These are phyloP conservation scores for Heliconius himera DNA, from an alignment of 1,140 invertebrate species.

Conservation along the genomic window DNA sequence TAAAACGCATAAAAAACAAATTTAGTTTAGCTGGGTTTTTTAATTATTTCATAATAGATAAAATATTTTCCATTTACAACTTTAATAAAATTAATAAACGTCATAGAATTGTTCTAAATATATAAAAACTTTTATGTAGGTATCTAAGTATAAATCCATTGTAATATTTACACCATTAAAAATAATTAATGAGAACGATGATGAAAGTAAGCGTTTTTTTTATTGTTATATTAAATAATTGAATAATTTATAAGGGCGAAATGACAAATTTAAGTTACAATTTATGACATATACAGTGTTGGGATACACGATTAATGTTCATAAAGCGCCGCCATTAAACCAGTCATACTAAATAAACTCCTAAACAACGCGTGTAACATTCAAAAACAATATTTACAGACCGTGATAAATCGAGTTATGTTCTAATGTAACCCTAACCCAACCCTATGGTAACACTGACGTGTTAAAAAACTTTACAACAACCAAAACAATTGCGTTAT, in stretches of 20 bases:
- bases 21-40: too few species aligned
- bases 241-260: conserved; percentile 32
- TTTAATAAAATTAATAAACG: too few species aligned
- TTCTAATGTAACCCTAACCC: conserved; percentile 53
- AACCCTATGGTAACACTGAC: conserved; percentile 52
- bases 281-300: conserved; percentile 50
- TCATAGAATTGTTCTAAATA: too few species aligned
- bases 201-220: not conserved
- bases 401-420: conserved; percentile 57
- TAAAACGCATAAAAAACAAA: too few species aligned
- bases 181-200: not conserved
- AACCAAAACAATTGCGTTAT: not conserved
- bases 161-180: not conserved
- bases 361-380: conserved; percentile 73
- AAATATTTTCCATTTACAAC: too few species aligned
- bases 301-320: conserved; percentile 53
- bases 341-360: conserved; percentile 64
- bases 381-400: conserved; percentile 63
- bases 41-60: too few species aligned
- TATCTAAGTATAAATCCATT: too few species aligned
- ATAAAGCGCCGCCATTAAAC: conserved; percentile 47
- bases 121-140: too few species aligned
- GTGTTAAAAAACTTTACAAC: conserved; percentile 24
- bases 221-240: conserved; percentile 33
- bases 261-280: conserved; percentile 44